phyloP scores from a whole-genome alignment of 2,888 invertebrate species.

The Dryomyza anilis region DNA sequence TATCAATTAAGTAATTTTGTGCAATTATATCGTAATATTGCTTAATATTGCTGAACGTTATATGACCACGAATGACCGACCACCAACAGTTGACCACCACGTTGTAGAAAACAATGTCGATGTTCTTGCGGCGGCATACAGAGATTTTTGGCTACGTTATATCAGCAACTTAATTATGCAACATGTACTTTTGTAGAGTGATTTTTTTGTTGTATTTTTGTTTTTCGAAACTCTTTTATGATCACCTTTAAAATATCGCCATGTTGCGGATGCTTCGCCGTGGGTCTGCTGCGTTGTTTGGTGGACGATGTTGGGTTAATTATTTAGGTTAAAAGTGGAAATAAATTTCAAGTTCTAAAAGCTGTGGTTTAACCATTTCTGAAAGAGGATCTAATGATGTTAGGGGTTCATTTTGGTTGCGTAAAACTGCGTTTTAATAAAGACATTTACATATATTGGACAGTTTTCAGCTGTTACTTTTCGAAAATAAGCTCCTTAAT shows the following conservation, averaged over 20 bases:
- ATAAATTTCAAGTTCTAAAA: no score
- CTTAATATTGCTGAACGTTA: not conserved
- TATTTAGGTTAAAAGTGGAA: no score
- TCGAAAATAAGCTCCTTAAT: no score
- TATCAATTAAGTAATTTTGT: constrained; percentile 28
- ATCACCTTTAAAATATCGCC: not conserved
- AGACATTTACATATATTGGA: no score
- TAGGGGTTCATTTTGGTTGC: no score
- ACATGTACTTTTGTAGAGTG: not conserved
- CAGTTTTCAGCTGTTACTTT: no score
- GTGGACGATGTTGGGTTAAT: not conserved
- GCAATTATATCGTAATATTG: constrained; percentile 27
- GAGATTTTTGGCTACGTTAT: not conserved
- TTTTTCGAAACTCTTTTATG: not conserved
- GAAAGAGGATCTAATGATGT: no score
- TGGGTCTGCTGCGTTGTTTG: not conserved
- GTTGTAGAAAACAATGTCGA: not conserved
- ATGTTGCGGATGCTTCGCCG: no score
- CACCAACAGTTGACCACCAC: constrained; percentile 19
- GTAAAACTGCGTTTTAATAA: no score
- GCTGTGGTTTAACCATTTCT: no score
- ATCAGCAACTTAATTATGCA: not conserved
- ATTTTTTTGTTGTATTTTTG: not conserved
- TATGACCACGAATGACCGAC: constrained; percentile 3
- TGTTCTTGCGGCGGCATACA: not conserved